phyloP scores from a whole-genome alignment of 92 coral and sea anemone genomes.

The Siderastrea radians region DNA sequence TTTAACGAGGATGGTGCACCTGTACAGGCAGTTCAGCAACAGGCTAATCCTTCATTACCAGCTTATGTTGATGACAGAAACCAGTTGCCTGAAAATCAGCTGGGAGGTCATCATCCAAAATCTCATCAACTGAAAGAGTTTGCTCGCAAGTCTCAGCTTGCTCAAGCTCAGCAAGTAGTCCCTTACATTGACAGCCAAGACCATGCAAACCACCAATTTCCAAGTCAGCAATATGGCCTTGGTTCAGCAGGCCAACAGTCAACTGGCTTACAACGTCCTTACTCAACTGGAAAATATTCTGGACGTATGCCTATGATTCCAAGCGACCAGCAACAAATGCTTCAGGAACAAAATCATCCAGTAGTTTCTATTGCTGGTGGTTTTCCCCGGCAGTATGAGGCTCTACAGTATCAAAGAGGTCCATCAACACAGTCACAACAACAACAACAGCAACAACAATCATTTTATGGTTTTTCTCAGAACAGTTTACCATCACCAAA shows the following conservation, averaged over 20 bases:
- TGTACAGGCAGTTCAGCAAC: conserved; percentile 26
- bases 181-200: conserved; percentile 37
- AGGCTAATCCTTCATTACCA: conserved; percentile 6
- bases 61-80: conserved; percentile 45
- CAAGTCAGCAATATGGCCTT: conserved; percentile 22
- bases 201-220: conserved; percentile 30
- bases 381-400: conserved; percentile 47
- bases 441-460: conserved; percentile 62
- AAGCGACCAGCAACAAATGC: conserved; percentile 36
- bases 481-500: conserved; percentile 44
- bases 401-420: conserved; percentile 56
- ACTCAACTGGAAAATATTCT: conserved; percentile 40
- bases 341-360: conserved; percentile 35
- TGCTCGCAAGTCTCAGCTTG: conserved; percentile 83
- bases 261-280: conserved; percentile 23
- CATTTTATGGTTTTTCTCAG: conserved; percentile 63
- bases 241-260: conserved; percentile 34
- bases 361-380: conserved; percentile 23
- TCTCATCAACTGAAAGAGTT: conserved; percentile 85
- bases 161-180: conserved; percentile 56
- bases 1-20: conserved; percentile 50
- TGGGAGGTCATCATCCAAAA: conserved; percentile 46
- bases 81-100: conserved; percentile 42
- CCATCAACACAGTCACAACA: conserved; percentile 62
- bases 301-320: conserved; percentile 35